Conservation (phyloP, 1,140 invertebrate genomes). For the Sycophila sp. region DNA sequence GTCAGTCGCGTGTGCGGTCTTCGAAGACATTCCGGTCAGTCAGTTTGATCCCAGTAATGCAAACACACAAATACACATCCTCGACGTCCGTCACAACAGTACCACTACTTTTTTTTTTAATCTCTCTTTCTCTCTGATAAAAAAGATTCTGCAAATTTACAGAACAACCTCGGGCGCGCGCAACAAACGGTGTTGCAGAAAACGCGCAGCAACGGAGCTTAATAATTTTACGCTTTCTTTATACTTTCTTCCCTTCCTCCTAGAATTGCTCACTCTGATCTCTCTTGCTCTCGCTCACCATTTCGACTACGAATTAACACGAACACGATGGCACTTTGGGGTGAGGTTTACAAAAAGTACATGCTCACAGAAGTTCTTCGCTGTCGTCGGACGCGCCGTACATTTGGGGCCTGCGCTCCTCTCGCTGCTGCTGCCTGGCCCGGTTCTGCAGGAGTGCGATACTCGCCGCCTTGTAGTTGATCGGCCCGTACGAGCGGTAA, state of each 20-base stretch:
- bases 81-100: too few species aligned
- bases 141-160: too few species aligned
- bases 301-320: not conserved
- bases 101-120: too few species aligned
- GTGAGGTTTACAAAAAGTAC: slow-evolving; percentile 25
- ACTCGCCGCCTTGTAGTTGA: slow-evolving; percentile 54
- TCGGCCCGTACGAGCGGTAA: slow-evolving; percentile 86
- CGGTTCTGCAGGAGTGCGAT: slow-evolving; percentile 59
- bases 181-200: too few species aligned
- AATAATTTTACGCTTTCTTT: too few species aligned
- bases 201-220: too few species aligned
- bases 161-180: too few species aligned
- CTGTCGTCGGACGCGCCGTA: slow-evolving; percentile 63
- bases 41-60: slow-evolving; percentile 62
- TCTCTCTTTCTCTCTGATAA: too few species aligned
- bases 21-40: slow-evolving; percentile 16
- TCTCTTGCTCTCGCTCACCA: slow-evolving; percentile 6
- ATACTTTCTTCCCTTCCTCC: not conserved
- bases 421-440: slow-evolving; percentile 45
- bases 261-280: not conserved
- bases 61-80: slow-evolving; percentile 54
- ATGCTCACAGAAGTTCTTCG: slow-evolving; percentile 61
- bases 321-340: slow-evolving; percentile 47
- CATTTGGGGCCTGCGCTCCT: slow-evolving; percentile 61
- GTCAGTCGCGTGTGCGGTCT: too few species aligned